Percentiles rank a stretch among this genome's conserved stretches.
Evolutionary conservation across 2,113 vertebrate species (phyloP).

Genomic region (Notiomystis cincta): DNA sequence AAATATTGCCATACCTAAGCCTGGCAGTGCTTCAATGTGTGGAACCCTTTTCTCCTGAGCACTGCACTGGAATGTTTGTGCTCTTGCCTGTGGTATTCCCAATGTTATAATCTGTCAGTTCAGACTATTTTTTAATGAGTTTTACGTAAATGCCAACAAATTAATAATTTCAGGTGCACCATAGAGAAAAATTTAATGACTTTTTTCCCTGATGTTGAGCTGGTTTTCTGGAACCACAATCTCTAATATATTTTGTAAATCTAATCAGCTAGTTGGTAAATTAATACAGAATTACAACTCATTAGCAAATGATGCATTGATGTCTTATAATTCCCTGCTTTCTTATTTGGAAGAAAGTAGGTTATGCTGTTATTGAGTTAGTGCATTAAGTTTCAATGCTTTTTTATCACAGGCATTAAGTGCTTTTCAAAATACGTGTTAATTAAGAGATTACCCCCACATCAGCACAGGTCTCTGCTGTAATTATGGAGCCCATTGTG

Average conservation of each 20-base stretch:
- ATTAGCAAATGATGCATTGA: slow-evolving; percentile 6
- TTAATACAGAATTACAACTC: slow-evolving; percentile 39
- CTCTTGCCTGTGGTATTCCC: neutral
- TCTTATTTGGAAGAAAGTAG: slow-evolving; percentile 34
- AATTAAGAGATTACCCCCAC: slow-evolving; percentile 43
- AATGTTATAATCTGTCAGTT: neutral
- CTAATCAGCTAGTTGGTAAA: slow-evolving; percentile 38
- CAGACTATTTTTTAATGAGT: slow-evolving; percentile 11
- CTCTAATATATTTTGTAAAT: neutral
- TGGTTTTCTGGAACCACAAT: slow-evolving; percentile 30
- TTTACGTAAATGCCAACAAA: slow-evolving; percentile 49
- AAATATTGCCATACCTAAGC: neutral
- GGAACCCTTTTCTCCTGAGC: neutral
- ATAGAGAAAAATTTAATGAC: slow-evolving; percentile 22
- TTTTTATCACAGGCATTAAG: slow-evolving; percentile 23
- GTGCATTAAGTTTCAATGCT: neutral
- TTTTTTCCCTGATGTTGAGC: neutral
- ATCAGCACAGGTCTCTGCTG: neutral
- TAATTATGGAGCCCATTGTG: neutral
- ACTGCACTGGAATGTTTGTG: neutral
- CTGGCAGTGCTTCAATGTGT: neutral
- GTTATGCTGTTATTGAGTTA: slow-evolving; percentile 27
- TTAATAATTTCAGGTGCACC: slow-evolving; percentile 62
- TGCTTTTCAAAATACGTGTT: neutral
- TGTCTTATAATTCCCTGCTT: slow-evolving; percentile 11